These are phyloP conservation scores for Chunga burmeisteri DNA, from an alignment of 2,113 vertebrate species.

Conservation along the genomic window DNA sequence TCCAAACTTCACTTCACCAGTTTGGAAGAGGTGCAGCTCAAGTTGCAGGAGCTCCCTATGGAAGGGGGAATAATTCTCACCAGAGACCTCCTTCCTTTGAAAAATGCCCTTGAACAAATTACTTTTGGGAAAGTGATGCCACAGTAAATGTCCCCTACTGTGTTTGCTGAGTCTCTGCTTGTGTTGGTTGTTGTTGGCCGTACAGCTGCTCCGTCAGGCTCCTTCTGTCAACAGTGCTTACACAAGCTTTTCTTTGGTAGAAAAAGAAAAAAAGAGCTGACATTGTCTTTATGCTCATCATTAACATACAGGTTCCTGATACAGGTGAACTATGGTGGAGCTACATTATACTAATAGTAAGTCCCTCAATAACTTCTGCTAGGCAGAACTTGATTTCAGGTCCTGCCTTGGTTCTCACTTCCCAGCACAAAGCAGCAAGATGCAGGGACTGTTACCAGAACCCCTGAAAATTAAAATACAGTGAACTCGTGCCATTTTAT, in stretches of 20 bases:
- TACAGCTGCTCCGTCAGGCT: neutral
- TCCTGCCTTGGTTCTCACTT: neutral
- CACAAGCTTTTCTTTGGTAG: neutral
- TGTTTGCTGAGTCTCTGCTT: neutral
- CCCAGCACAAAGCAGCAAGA: neutral
- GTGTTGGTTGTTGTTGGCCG: no score
- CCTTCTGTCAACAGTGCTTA: constrained; percentile 26
- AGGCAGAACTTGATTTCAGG: neutral
- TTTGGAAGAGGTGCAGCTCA: neutral
- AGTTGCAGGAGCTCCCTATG: neutral
- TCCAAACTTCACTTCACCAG: no score
- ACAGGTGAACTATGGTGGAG: neutral
- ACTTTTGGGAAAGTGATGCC: neutral
- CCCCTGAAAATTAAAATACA: neutral
- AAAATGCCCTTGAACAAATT: neutral
- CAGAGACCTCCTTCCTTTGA: neutral
- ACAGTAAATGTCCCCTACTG: neutral
- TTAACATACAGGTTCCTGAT: neutral
- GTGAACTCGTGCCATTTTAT: neutral
- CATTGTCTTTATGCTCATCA: neutral
- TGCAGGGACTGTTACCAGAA: neutral
- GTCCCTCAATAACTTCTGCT: neutral
- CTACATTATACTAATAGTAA: neutral
- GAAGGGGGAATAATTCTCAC: neutral
- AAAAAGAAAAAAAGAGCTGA: neutral